Evolutionary conservation across 2,797 vertebrate genomes (phyloP), one percentile per base, ranked within the genome.

Genomic region (Eremophila alpestris): DNA sequence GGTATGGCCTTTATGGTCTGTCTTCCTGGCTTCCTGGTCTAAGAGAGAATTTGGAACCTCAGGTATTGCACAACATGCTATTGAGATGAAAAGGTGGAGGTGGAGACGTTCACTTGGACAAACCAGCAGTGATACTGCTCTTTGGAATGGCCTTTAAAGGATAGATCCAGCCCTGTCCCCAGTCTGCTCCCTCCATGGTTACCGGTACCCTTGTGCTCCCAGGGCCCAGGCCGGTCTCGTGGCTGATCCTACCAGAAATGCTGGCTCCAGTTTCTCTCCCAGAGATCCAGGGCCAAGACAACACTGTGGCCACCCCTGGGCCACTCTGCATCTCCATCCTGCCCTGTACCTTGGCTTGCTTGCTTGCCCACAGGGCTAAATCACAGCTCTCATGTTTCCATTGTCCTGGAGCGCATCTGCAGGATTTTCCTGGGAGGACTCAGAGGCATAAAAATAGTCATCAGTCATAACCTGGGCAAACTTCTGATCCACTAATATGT

Each of bases 121-220:
- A 46, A 11, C 7, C 4, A 27, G 13, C 29, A 58, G 18, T 7
- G 30, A 13, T 68, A 32, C 8, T 82, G 8, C 23, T 32, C 13
- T 86, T 63, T 38, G 45, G 54, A 59, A 60, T 5, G 32, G 7
- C 65, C 60, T 27, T 10, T 13, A 17, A 64, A 65, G n/a, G n/a
- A 10, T 4, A 27, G 27, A 45, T 55, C 30, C 58, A 45, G 7
- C 11, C 5, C 38, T 2, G 4, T n/a, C 4, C 6, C 24, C 3
- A 9, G 3, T 13, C 36, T 78, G 11, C 7, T 85, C 16, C 17
- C 26, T 55, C 49, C 0, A 0, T 7, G 23, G 13, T 13, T 45
- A 22, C 23, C 58, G 19, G 14, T 11, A 29, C 2, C 10, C 34
- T 4, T 0, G 1, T 36, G 8, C 16, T 70, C 0, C 0, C 20